These are phyloP conservation scores for Antigone vipio DNA, from an alignment of 2,113 vertebrate species.

Conservation along the genomic window DNA sequence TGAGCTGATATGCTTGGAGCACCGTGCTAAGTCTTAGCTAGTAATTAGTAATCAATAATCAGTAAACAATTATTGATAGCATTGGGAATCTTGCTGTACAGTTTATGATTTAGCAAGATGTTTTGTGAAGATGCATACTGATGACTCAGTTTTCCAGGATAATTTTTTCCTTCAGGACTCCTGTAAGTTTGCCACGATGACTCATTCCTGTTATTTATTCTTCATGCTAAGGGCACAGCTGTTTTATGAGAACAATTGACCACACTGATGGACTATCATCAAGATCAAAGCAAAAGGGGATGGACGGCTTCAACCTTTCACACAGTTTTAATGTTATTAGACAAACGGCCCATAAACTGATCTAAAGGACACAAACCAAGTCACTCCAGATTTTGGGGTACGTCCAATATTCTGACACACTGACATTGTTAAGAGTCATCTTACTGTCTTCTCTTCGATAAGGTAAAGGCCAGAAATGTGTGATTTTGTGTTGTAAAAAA, in stretches of 20 bases:
- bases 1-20: not conserved
- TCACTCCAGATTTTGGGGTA: not conserved
- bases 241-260: not conserved
- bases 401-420: not conserved
- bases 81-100: not conserved
- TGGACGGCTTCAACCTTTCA: not conserved
- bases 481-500: not conserved
- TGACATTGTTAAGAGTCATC: not conserved
- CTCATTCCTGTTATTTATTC: slow-evolving; percentile 1
- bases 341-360: not conserved
- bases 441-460: not conserved
- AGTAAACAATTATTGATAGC: not conserved
- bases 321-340: not conserved
- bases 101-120: not conserved
- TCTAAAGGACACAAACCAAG: not conserved
- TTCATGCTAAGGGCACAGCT: not conserved
- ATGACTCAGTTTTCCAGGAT: not conserved
- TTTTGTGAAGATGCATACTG: not conserved
- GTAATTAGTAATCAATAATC: not conserved
- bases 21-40: not conserved
- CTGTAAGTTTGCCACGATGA: not conserved
- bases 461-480: not conserved
- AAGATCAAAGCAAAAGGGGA: not conserved
- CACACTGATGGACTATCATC: not conserved
- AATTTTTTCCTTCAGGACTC: not conserved